Base-by-base conservation (phyloP, 2,113 vertebrate species). In the Menidia beryllina region DNA sequence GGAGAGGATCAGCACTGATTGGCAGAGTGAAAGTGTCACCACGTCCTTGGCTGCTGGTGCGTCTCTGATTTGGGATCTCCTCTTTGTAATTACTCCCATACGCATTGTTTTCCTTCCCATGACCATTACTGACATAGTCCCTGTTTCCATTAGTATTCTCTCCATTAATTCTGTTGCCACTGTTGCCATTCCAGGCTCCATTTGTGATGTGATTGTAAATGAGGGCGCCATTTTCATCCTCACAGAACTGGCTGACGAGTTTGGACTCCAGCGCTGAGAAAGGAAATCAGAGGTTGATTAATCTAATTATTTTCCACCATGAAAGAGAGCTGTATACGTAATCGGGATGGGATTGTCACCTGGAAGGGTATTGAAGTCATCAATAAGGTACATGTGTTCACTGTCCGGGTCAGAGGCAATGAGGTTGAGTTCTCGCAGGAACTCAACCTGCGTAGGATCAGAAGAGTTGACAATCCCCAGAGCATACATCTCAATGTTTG, bases 401-500 rank as follows among this genome's bases (percentile, higher is more conserved):
- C 76, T 86, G 86, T 97, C 96, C 13, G 96, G 96, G 52, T 96
- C 95, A 1, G 96, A 97, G 30, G 96, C 96, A 27, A 97, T 98
- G 58, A 96, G 92, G 59, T 96, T 96, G n/a, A 98, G 92, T 77
- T 97, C 95, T 19, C 23, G 87, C 62, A 96, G 79, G 55, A 98
- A 98, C 80, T 96, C 95, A 0, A 24, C 54, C 75, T 96, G 96
- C 0, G 94, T 94, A 23, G 95, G 93, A 82, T 96, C 95, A 27
- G 95, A 94, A 11, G 93, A 92, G 59, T 97, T 97, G 58, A 96
- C 92, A 5, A 97, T 96, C 30, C 96, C 96, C 79, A 97, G 90
- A 1, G 96, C 95, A 1, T 96, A 97, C 95, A 97, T 96, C 86
- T 98, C 95, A 7, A 96, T 95, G 85, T 95, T 97, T 25, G 95